phyloP scores from a whole-genome alignment of 2,888 invertebrate genomes.

The Chironomus riparius region DNA sequence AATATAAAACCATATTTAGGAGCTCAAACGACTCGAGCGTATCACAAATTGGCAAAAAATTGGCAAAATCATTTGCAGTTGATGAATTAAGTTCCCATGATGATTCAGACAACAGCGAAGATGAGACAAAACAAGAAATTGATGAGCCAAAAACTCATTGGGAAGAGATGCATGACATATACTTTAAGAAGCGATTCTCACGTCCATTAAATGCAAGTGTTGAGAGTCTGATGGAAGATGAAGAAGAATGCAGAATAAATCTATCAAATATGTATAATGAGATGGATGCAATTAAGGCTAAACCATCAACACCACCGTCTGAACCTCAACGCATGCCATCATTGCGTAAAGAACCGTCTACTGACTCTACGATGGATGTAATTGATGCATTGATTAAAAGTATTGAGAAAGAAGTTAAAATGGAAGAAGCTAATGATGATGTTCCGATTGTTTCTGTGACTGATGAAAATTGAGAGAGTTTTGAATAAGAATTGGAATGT shows the following conservation, averaged over 20 bases:
- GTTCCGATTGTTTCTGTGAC: neutral
- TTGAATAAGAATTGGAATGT: neutral
- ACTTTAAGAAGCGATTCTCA: neutral
- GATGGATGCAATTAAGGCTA: neutral
- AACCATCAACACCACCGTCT: neutral
- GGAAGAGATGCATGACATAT: conserved; percentile 22
- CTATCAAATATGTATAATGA: conserved; percentile 10
- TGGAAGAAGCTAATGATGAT: neutral
- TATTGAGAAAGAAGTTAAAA: neutral
- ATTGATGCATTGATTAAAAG: conserved; percentile 2
- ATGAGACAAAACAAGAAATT: neutral
- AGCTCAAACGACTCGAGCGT: neutral
- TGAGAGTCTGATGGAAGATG: conserved; percentile 21
- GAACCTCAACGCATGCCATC: neutral
- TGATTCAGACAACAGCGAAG: neutral
- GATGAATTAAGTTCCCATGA: neutral
- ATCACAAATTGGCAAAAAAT: conserved; percentile 8
- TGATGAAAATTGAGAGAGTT: neutral
- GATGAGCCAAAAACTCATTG: neutral
- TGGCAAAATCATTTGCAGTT: conserved; percentile 5
- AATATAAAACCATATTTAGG: neutral
- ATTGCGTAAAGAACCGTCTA: neutral
- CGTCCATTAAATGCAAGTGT: neutral
- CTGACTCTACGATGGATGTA: neutral
- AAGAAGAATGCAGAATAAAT: conserved; percentile 16